Evolutionary conservation across 2,888 invertebrate genomes (phyloP).

Genomic region (Leuctra nigra): DNA sequence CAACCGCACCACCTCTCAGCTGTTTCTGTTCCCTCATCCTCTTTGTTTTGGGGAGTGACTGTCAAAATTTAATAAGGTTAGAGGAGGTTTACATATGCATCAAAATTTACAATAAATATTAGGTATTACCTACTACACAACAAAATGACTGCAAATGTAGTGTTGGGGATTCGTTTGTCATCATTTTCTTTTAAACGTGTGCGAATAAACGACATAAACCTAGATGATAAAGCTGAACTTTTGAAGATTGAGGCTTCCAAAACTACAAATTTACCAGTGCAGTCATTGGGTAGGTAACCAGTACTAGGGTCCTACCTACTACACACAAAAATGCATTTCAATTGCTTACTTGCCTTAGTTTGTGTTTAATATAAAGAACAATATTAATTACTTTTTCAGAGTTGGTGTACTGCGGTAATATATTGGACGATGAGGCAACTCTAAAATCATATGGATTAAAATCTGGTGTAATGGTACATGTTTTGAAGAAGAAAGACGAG

Average conservation of each 20-base stretch:
- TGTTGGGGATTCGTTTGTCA: constrained; percentile 46
- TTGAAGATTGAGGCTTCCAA: constrained; percentile 53
- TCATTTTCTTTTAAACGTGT: constrained; percentile 47
- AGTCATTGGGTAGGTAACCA: constrained; percentile 52
- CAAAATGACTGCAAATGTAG: constrained; percentile 17
- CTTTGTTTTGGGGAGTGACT: no score
- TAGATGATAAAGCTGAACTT: constrained; percentile 53
- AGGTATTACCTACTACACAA: no score
- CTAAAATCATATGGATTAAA: constrained; percentile 56
- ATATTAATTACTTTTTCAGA: constrained; percentile 48
- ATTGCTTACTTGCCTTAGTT: no score
- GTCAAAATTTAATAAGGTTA: no score
- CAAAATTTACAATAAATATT: no score
- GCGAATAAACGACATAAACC: constrained; percentile 52
- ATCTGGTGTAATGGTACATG: constrained; percentile 49
- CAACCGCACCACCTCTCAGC: no score
- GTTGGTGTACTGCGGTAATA: constrained; percentile 63
- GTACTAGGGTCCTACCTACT: no score
- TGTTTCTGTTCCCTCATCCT: no score
- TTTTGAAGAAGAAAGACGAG: constrained; percentile 41
- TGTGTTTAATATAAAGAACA: no score
- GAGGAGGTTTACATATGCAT: no score
- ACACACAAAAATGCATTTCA: no score
- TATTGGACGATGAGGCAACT: constrained; percentile 55
- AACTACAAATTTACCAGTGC: constrained; percentile 48